phyloP scores from a whole-genome alignment of 2,113 vertebrate species.

The Vicugna pacos region DNA sequence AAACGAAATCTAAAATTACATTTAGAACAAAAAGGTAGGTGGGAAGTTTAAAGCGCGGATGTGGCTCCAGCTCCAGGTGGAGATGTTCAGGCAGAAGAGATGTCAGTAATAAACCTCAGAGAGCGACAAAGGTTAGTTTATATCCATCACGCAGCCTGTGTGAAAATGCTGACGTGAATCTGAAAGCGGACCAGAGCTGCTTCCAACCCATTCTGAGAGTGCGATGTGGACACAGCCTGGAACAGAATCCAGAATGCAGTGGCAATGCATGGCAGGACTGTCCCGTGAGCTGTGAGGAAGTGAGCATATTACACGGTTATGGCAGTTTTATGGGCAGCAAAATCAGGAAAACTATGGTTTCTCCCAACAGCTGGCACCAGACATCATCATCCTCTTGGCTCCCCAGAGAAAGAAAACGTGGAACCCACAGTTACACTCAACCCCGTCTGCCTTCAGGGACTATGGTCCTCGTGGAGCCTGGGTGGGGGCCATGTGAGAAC shows the following conservation, averaged over 20 bases:
- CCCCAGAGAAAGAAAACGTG: neutral
- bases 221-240: neutral
- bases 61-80: neutral
- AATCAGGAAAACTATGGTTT: neutral
- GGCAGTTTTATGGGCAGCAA: neutral
- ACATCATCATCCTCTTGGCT: neutral
- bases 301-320: rapidly evolving
- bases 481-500: neutral
- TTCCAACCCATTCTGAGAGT: neutral
- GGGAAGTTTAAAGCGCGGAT: neutral
- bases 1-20: constrained; percentile 48
- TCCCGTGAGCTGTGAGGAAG: neutral
- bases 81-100: neutral
- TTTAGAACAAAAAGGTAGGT: constrained; percentile 51
- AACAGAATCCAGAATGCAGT: neutral
- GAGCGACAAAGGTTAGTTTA: neutral
- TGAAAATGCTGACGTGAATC: neutral
- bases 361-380: neutral
- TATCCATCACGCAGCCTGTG: neutral
- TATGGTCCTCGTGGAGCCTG: too few species aligned
- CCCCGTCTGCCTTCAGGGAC: neutral
- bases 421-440: neutral
- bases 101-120: neutral
- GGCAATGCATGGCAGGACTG: neutral
- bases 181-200: neutral